Evolutionary conservation across 2,888 invertebrate species (phyloP), one percentile per base, ranked within the genome.

Genomic region (Herminia tarsipennalis): DNA sequence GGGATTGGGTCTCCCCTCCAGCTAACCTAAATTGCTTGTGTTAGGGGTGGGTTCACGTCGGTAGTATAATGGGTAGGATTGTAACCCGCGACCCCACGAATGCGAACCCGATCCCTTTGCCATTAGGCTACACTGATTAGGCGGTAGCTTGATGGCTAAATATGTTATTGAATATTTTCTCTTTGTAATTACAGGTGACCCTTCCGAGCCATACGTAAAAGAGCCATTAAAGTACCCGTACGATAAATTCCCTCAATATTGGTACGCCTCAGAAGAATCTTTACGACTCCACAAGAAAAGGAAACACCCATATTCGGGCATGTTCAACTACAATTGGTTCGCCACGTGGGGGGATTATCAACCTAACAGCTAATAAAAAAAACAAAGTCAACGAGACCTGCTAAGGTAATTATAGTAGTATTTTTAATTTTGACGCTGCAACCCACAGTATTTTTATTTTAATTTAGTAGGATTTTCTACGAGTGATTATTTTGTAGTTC

Each of bases 221-320:
- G 89, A 89, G 42, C 76, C 88, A 0, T 66, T 78, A 1, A 86
- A 81, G 20, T 90, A 79, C 16, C 80, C 88, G 0, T 88, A 81
- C 48, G 86, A 88, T 62, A 84, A 83, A 24, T 86, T 53, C 59
- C 90, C 90, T 0, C 90, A 91, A 32, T 87, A 76, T 49, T 91
- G 89, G 89, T 91, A 88, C 43, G 89, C 90, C 0, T 87, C 87
- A 0, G 90, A 91, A 22, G 90, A 91, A 17, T 91, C 90, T 0
- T 66, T 91, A 0, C 54, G 89, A 0, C 68, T 90, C 0, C 90
- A 91, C 58, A 89, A 88, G 58, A 91, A 91, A 13, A 45, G 90
- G 5, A 91, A 91, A 73, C 90, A 91, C 3, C 89, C 90, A 0
- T 88, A 91, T 54, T 76, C 88, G 0, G 90, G 77, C 22, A 77